phyloP scores from a whole-genome alignment of 1,140 invertebrate species.

The Halesus radiatus region DNA sequence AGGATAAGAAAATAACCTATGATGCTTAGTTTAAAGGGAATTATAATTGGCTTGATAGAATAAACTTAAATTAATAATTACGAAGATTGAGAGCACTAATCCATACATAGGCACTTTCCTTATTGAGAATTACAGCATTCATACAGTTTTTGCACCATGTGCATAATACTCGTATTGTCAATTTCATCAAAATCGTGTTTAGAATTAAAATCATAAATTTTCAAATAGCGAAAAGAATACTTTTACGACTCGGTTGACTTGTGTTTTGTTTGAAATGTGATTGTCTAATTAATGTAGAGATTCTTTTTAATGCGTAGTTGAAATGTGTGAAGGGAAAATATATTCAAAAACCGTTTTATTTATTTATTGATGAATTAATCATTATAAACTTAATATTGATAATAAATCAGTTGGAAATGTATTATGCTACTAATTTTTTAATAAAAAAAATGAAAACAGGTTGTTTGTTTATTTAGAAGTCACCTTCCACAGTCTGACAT shows the following conservation, averaged over 20 bases:
- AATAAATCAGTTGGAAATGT: constrained; percentile 53
- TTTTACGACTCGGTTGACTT: neutral
- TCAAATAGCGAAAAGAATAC: constrained; percentile 31
- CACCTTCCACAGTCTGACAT: no score
- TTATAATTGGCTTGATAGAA: no score
- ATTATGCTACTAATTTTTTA: constrained; percentile 55
- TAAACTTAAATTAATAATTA: no score
- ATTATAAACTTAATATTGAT: constrained; percentile 42
- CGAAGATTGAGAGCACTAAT: no score
- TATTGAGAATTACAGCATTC: constrained; percentile 20
- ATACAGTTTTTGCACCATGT: constrained; percentile 49
- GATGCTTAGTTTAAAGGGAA: no score
- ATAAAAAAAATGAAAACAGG: constrained; percentile 45
- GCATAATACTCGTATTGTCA: constrained; percentile 56
- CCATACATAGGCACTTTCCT: constrained; percentile 2
- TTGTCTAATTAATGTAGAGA: constrained; percentile 28
- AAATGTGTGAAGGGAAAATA: constrained; percentile 15
- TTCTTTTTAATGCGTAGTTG: neutral
- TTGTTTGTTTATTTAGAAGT: neutral
- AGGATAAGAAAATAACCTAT: no score
- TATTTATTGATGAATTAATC: constrained; percentile 21
- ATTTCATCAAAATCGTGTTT: constrained; percentile 47
- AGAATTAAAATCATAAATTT: constrained; percentile 32
- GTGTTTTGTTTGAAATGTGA: constrained; percentile 23
- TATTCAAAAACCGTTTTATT: constrained; percentile 24